A percentile compares a stretch with the other conserved stretches of the same genome.
Conservation (phyloP, 1,140 invertebrate genomes). For the Drosophila tani region DNA sequence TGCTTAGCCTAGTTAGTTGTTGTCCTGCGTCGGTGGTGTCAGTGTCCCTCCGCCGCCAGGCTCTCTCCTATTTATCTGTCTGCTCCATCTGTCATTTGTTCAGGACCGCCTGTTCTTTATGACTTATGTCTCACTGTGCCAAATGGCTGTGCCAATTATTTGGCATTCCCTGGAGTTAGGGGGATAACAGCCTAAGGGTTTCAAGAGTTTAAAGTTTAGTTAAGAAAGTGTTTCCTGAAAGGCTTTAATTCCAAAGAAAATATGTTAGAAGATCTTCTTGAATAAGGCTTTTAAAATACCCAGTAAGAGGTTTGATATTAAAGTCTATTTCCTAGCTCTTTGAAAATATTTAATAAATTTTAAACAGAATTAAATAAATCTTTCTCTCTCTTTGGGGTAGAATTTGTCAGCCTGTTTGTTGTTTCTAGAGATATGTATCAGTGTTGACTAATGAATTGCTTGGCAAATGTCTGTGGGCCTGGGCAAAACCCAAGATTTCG, state of each 20-base stretch:
- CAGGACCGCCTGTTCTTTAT: constrained; percentile 40
- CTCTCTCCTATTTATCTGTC: constrained; percentile 48
- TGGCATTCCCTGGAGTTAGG: neutral
- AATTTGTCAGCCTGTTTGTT: constrained; percentile 3
- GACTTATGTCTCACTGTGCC: constrained; percentile 41
- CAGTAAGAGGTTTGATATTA: too few relatives aligned
- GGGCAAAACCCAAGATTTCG: neutral
- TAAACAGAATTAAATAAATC: neutral
- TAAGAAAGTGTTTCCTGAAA: too few relatives aligned
- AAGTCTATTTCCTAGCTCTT: too few relatives aligned
- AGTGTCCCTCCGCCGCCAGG: constrained; percentile 4
- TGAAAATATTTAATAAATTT: too few relatives aligned
- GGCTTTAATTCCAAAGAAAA: too few relatives aligned
- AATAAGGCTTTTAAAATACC: too few relatives aligned
- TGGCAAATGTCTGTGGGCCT: constrained; percentile 1
- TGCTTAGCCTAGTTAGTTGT: constrained; percentile 66
- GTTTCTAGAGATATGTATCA: constrained; percentile 9
- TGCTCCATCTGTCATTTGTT: constrained; percentile 61
- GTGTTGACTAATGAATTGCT: constrained; percentile 19
- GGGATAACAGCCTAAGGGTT: neutral
- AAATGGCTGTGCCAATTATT: constrained; percentile 59
- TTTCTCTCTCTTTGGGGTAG: too few relatives aligned
- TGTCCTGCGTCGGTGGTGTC: constrained; percentile 15
- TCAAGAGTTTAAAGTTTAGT: neutral
- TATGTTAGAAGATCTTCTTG: too few relatives aligned